Conservation (phyloP, 1,140 invertebrate species). For the Caenorhabditis elegans region DNA sequence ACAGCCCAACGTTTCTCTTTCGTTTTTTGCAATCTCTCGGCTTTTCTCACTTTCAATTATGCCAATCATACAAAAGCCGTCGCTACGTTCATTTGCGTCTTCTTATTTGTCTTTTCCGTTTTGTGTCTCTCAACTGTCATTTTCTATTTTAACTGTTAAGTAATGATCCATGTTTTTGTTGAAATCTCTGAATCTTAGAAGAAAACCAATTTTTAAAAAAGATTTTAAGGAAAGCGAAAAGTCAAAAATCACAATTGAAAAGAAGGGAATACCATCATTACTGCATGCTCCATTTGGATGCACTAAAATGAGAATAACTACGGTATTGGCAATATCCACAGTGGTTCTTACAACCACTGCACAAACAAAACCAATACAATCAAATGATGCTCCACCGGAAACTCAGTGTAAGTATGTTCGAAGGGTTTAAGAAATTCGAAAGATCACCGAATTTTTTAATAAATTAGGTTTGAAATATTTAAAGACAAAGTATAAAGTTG, state of each 20-base stretch:
- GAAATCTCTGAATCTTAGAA: not conserved
- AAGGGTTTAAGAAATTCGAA: no score
- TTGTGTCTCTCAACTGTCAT: not conserved
- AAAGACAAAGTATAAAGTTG: no score
- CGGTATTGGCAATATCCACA: not conserved
- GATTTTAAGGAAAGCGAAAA: not conserved
- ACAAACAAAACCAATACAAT: not conserved
- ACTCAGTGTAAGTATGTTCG: not conserved
- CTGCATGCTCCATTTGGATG: not conserved
- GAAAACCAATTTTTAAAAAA: not conserved
- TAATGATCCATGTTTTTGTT: not conserved
- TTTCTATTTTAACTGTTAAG: not conserved
- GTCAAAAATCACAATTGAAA: not conserved
- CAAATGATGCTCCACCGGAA: not conserved
- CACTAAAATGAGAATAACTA: conserved; percentile 1
- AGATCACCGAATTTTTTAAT: no score
- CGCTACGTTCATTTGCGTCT: not conserved
- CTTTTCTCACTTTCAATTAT: conserved; percentile 32
- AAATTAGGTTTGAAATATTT: no score
- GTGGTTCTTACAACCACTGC: not conserved
- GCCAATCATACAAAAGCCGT: conserved; percentile 9
- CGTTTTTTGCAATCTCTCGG: conserved; percentile 27
- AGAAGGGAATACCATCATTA: no score
- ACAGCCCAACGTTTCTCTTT: not conserved
- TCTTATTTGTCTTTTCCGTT: not conserved